phyloP scores from a whole-genome alignment of 1,140 invertebrate genomes.

The Scaptomyza hsui region DNA sequence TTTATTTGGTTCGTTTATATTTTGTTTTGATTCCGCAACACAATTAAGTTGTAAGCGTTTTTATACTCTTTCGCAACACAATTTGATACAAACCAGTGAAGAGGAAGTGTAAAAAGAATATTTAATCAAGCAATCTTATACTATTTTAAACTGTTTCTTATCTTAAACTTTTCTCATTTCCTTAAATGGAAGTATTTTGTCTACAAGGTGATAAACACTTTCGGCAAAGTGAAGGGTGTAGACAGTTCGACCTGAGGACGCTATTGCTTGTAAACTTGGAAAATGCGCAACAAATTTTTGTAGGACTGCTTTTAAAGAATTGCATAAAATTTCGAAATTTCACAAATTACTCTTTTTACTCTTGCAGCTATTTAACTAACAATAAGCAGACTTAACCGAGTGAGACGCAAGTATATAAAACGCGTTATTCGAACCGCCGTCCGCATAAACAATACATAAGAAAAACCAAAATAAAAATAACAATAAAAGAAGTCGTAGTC shows the following conservation, averaged over 20 bases:
- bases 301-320: conserved; percentile 31
- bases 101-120: background rate
- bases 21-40: conserved; percentile 66
- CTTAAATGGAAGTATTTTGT: background rate
- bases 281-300: conserved; percentile 64
- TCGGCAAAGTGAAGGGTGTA: conserved; percentile 8
- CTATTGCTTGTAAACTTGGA: conserved; percentile 24
- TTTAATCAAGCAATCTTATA: background rate
- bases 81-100: background rate
- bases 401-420: conserved; percentile 12
- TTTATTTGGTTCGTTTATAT: conserved; percentile 58
- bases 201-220: background rate
- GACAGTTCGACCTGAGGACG: conserved; percentile 1
- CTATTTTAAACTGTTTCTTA: background rate
- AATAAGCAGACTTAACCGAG: background rate
- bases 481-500: conserved; percentile 31
- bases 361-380: conserved; percentile 50
- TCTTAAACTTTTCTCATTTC: background rate
- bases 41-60: conserved; percentile 17
- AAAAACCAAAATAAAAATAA: conserved; percentile 42
- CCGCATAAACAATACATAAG: conserved; percentile 48
- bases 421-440: conserved; percentile 71
- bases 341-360: conserved; percentile 23
- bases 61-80: conserved; percentile 18
- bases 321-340: conserved; percentile 62